Percentiles rank a stretch among this genome's conserved stretches.
phyloP scores from a whole-genome alignment of 2,113 vertebrate species.

The Melanotaenia duboulayi region DNA sequence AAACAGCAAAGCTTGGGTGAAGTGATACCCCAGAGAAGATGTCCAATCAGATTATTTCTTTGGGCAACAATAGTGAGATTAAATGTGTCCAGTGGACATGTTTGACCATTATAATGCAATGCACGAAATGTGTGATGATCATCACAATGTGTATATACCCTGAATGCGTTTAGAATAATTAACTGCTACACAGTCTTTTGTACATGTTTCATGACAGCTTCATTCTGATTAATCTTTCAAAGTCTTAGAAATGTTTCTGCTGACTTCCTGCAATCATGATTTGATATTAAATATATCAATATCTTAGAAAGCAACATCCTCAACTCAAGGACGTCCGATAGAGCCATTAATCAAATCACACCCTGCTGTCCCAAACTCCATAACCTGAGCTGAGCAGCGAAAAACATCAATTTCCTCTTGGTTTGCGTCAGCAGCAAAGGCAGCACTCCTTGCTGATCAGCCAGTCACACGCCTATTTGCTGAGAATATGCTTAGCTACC shows the following conservation, averaged over 20 bases:
- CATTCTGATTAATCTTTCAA: no score
- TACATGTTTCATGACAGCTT: no score
- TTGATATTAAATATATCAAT: conserved; percentile 42
- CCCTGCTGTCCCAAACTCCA: conserved; percentile 55
- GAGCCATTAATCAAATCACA: conserved; percentile 74
- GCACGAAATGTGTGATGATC: conserved; percentile 54
- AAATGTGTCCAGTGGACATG: conserved; percentile 44
- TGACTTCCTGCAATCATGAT: conserved; percentile 17
- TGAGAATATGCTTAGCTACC: conserved; percentile 52
- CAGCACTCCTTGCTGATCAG: conserved; percentile 52
- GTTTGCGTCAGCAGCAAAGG: conserved; percentile 62
- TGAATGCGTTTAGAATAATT: conserved; percentile 44
- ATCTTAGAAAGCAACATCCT: conserved; percentile 48
- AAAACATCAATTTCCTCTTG: conserved; percentile 73
- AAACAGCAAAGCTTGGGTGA: conserved; percentile 71
- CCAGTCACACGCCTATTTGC: conserved; percentile 56
- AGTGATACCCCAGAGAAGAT: conserved; percentile 51
- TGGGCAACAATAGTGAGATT: conserved; percentile 62
- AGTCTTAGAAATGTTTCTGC: no score
- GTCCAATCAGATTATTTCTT: conserved; percentile 63
- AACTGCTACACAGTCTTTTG: no score
- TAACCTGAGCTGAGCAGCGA: conserved; percentile 36
- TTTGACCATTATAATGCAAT: conserved; percentile 59
- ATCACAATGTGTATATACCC: conserved; percentile 36
- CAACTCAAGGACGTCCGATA: conserved; percentile 31